Conservation (phyloP, 2,888 invertebrate species). For the Drosophila pegasa region DNA sequence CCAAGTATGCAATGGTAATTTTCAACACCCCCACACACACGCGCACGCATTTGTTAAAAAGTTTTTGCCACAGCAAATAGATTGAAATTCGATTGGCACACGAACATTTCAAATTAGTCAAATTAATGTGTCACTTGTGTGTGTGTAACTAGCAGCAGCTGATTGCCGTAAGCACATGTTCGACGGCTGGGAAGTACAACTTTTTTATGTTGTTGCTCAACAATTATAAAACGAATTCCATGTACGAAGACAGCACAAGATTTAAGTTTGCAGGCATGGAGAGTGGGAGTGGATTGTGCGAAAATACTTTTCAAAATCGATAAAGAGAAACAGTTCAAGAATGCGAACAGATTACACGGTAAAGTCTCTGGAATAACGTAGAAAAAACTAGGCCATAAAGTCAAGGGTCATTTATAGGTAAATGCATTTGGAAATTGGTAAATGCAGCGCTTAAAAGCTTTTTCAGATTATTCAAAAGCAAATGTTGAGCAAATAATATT, state of each 20-base stretch:
- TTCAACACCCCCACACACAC: slow-evolving; percentile 28
- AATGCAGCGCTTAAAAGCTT: slow-evolving; percentile 1
- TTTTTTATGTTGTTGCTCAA: too few species aligned
- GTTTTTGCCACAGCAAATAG: slow-evolving; percentile 42
- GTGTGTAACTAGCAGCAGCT: slow-evolving; percentile 10
- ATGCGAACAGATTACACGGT: not conserved
- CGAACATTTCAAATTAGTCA: slow-evolving; percentile 48
- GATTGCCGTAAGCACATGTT: slow-evolving; percentile 14
- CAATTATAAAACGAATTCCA: slow-evolving; percentile 2
- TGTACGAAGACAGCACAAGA: not conserved
- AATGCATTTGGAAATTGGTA: not conserved
- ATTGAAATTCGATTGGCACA: slow-evolving; percentile 60
- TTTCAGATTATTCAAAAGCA: slow-evolving; percentile 1
- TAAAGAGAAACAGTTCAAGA: not conserved
- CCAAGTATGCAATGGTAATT: slow-evolving; percentile 61
- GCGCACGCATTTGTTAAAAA: slow-evolving; percentile 25
- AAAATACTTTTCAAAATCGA: not conserved
- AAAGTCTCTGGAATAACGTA: not conserved
- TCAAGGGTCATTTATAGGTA: not conserved
- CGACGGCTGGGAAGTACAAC: slow-evolving; percentile 2
- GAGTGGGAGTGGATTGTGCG: not conserved
- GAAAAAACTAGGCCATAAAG: not conserved
- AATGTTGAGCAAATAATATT: not conserved
- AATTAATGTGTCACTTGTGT: slow-evolving; percentile 43
- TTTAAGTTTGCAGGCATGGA: not conserved